A percentile compares a stretch with the other conserved stretches of the same genome.
phyloP scores from a whole-genome alignment of 2,888 invertebrate species.

The Carterocephalus palaemon region DNA sequence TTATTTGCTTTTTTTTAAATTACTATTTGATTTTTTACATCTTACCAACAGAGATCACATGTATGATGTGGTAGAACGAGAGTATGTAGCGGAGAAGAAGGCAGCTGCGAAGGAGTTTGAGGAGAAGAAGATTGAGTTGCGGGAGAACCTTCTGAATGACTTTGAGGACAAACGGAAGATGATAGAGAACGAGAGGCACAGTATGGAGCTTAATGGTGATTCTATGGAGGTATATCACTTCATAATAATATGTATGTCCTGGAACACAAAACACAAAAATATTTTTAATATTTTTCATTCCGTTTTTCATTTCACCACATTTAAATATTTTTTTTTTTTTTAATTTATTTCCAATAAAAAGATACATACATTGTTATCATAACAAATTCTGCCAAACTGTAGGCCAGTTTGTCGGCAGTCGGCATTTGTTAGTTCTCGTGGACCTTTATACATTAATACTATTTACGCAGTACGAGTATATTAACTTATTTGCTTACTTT shows the following conservation, averaged over 20 bases:
- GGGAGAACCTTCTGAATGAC: conserved; percentile 92
- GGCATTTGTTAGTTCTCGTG: too few species aligned
- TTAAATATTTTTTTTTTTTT: too few species aligned
- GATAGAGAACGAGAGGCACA: conserved; percentile 92
- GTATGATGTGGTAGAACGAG: conserved; percentile 91
- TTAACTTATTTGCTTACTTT: too few species aligned
- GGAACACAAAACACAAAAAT: not conserved
- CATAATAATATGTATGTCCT: not conserved
- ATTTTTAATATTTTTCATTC: not conserved
- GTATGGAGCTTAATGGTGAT: conserved; percentile 94
- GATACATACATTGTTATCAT: too few species aligned
- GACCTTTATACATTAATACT: too few species aligned
- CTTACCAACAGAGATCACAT: conserved; percentile 86
- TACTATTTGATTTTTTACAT: conserved; percentile 4
- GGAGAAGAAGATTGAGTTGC: conserved; percentile 94
- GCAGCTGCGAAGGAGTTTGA: conserved; percentile 95
- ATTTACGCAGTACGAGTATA: too few species aligned
- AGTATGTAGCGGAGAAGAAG: conserved; percentile 92
- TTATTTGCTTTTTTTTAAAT: too few species aligned
- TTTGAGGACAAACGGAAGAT: conserved; percentile 94
- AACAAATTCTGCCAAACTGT: too few species aligned
- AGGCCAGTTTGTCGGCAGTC: too few species aligned
- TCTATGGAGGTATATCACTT: conserved; percentile 85
- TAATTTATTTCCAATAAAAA: too few species aligned
- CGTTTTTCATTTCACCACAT: too few species aligned